Base-by-base conservation (phyloP, 2,113 vertebrate species). In the Tinamus guttatus region DNA sequence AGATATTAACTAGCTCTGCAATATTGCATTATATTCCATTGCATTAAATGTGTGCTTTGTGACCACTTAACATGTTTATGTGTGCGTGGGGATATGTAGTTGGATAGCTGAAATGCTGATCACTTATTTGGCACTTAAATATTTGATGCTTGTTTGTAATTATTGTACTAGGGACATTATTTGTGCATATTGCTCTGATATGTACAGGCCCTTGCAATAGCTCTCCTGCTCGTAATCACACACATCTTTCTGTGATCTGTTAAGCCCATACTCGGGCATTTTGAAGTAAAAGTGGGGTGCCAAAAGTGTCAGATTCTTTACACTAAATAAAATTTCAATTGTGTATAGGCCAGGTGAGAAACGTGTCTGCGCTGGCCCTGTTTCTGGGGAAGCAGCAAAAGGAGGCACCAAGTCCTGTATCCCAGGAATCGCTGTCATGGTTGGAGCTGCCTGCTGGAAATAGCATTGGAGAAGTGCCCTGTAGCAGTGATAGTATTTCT, bases 201-300 rank as follows among this genome's bases (percentile, higher is more conserved):
- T 65, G 14, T 30, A 32, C 27, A 40, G 11, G 4, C 1, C 0
- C 4, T 6, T 38, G 21, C 7, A 69, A 38, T 12, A 47, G 12
- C 38, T 80, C 3, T 49, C 9, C 34, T 76, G 19, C 17, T 73
- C 73, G 56, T 38, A 68, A 58, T 34, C 21, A 14, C 8, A 17
- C 7, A 15, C 1, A 4, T 58, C 24, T 82, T 79, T 60, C 58
- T 69, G 36, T 54, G n/a, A 18, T 11, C 7, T 34, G 13, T 68
- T 27, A 69, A 59, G 3, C 5, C 36, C 8, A 19, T 4, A 2
- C 54, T 78, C 65, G 75, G 70, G 20, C 13, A 20, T 56, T 65
- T 63, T 78, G 32, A 10, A 75, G 40, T 28, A 94, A 92, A 90
- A 0, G 0, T 15, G 40, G 28, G 68, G 70, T 27, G 24, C 40